A percentile compares a stretch with the other conserved stretches of the same genome.
phyloP scores from a whole-genome alignment of 1,140 invertebrate genomes.

The Nymphalis io region DNA sequence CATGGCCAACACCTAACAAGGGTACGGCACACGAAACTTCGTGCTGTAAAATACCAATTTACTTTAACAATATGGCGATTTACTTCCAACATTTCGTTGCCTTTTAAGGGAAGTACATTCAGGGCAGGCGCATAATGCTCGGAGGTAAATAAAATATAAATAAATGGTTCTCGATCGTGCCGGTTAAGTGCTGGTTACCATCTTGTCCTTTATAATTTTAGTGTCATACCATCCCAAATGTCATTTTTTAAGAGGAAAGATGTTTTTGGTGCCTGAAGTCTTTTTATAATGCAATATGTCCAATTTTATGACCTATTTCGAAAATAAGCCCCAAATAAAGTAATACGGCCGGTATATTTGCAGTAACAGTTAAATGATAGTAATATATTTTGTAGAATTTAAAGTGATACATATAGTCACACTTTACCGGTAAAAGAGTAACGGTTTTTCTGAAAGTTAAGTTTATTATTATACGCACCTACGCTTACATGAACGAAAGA shows the following conservation, averaged over 20 bases:
- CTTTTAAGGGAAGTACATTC: conserved; percentile 71
- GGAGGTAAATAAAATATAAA: conserved; percentile 57
- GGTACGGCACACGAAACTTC: conserved; percentile 65
- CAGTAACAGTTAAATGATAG: background rate
- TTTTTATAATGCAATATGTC: conserved; percentile 10
- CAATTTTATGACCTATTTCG: conserved; percentile 12
- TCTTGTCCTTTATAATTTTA: conserved; percentile 58
- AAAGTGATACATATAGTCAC: background rate
- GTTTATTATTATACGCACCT: background rate
- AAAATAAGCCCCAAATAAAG: background rate
- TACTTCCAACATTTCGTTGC: conserved; percentile 65
- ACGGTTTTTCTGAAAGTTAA: background rate
- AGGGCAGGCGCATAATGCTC: conserved; percentile 64
- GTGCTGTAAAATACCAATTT: conserved; percentile 77
- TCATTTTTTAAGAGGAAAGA: conserved; percentile 24
- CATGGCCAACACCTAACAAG: conserved; percentile 53
- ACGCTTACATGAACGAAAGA: background rate
- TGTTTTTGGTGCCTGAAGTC: conserved; percentile 2
- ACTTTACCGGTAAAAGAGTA: conserved; percentile 1
- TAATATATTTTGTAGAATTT: background rate
- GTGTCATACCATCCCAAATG: conserved; percentile 48
- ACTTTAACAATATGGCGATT: conserved; percentile 75
- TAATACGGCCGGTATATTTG: background rate
- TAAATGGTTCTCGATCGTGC: conserved; percentile 49
- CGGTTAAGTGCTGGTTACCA: conserved; percentile 39